These are phyloP conservation scores for Diadema setosum DNA, from an alignment of 35 echinoderm and acorn worm genomes.

Conservation along the genomic window DNA sequence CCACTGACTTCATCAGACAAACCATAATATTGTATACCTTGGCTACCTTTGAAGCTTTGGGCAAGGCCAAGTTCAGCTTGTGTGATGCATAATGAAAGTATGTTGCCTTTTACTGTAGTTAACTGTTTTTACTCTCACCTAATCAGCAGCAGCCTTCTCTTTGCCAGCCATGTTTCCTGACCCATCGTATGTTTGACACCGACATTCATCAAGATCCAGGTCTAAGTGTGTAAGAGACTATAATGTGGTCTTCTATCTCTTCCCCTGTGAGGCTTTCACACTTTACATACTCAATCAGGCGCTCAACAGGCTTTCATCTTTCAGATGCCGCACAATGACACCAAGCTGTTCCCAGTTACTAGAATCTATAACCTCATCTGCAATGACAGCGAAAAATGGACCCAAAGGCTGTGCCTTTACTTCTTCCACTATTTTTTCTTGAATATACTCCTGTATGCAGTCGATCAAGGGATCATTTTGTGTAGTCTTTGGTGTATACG, in stretches of 20 bases:
- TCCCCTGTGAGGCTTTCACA: conserved; percentile 25
- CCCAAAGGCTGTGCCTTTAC: not conserved
- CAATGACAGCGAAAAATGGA: not conserved
- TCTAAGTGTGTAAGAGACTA: not conserved
- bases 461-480: conserved; percentile 12
- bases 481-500: not conserved
- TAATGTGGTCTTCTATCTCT: not conserved
- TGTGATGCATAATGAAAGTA: not conserved
- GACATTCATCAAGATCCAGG: not conserved
- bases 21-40: not conserved
- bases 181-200: conserved; percentile 27
- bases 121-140: not conserved
- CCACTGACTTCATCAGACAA: not conserved
- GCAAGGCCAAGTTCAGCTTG: conserved; percentile 3
- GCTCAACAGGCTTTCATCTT: conserved; percentile 22
- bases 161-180: conserved; percentile 19
- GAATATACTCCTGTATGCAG: not conserved
- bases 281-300: conserved; percentile 1
- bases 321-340: not conserved
- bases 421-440: not conserved
- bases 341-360: conserved; percentile 7
- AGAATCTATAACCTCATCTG: conserved; percentile 11
- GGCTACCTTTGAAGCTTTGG: not conserved
- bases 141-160: not conserved
- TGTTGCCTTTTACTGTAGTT: not conserved